Conservation (phyloP, 2,797 vertebrate species). For the Ispidina lecontei region DNA sequence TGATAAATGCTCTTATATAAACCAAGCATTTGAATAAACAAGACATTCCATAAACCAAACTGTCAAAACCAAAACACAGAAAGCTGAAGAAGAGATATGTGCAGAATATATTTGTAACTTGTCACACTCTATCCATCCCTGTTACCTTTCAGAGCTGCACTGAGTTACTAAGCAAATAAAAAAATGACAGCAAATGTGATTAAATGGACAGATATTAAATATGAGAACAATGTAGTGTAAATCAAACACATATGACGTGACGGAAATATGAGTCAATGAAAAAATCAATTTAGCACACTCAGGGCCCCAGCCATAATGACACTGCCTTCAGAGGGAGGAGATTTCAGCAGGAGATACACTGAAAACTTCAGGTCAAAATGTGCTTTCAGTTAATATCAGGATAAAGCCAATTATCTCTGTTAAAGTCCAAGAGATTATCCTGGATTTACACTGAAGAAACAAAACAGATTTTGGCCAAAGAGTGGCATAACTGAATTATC, state of each 20-base stretch:
- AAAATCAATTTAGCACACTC: not conserved
- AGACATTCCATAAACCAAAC: not conserved
- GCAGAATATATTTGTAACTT: not conserved
- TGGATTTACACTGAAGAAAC: not conserved
- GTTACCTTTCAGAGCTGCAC: conserved; percentile 3
- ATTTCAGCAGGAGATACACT: not conserved
- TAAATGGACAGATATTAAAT: conserved; percentile 30
- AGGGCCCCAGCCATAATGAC: not conserved
- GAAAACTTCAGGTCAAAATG: conserved; percentile 25
- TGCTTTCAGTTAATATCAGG: conserved; percentile 15
- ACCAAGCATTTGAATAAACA: conserved; percentile 25
- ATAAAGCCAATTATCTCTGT: not conserved
- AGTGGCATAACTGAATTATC: not conserved
- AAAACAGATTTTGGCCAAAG: not conserved
- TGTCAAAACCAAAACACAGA: not conserved
- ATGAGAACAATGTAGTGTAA: not conserved
- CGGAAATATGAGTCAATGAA: not conserved
- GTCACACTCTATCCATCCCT: not conserved
- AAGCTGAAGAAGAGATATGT: not conserved
- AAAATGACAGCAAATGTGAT: conserved; percentile 24
- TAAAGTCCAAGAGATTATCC: conserved; percentile 3
- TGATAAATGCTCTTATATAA: conserved; percentile 5
- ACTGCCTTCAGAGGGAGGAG: not conserved
- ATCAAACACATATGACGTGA: conserved; percentile 27
- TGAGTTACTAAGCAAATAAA: conserved; percentile 6